Evolutionary conservation across 2,113 vertebrate genomes (phyloP).

Genomic region (Bubalus kerabau): DNA sequence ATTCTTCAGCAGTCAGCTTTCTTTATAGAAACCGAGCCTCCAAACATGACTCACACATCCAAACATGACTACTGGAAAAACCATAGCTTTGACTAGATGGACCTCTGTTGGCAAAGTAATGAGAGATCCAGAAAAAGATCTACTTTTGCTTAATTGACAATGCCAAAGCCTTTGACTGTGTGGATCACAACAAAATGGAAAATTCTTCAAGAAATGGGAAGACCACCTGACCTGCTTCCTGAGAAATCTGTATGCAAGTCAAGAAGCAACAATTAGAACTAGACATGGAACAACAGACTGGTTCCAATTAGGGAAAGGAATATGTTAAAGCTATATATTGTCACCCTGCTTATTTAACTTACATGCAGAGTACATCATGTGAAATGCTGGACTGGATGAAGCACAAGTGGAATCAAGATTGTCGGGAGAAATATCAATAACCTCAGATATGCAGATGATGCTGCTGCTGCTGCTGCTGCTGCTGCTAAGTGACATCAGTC

Average conservation of each 20-base stretch:
- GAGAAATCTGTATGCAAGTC: not conserved
- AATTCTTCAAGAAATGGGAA: not conserved
- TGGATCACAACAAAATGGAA: not conserved
- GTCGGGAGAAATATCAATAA: not conserved
- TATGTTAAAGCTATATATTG: not conserved
- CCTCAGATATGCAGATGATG: not conserved
- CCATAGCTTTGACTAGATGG: not conserved
- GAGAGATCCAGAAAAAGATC: not conserved
- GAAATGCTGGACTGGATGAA: not conserved
- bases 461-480: too few species aligned
- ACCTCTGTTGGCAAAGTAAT: not conserved
- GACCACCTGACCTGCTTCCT: not conserved
- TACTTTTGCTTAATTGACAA: not conserved
- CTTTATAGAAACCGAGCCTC: not conserved
- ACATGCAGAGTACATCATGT: not conserved
- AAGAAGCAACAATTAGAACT: not conserved
- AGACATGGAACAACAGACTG: not conserved
- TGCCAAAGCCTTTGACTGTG: not conserved
- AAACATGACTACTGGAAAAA: not conserved
- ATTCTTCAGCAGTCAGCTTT: not conserved
- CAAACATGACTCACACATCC: not conserved
- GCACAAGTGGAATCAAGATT: not conserved
- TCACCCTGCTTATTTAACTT: not conserved
- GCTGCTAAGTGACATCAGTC: too few species aligned
- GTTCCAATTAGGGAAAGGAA: not conserved